Conservation (phyloP, 2,797 vertebrate genomes). For the Cheirogaleus major region DNA sequence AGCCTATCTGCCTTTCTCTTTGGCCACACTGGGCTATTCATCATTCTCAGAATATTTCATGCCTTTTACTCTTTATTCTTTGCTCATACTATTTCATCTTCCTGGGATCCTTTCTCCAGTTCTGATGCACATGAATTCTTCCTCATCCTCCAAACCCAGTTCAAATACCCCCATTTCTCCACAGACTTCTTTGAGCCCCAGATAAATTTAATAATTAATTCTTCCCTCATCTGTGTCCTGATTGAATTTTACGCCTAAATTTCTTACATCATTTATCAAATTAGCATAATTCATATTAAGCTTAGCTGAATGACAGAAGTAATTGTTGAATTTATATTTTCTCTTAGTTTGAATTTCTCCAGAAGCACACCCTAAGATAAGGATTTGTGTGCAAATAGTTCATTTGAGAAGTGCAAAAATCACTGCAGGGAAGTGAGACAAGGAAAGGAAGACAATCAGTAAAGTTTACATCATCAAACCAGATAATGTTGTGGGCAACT, state of each 20-base stretch:
- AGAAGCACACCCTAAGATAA: neutral
- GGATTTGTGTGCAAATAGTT: conserved; percentile 12
- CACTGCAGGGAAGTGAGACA: neutral
- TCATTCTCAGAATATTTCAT: neutral
- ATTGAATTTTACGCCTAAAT: conserved; percentile 3
- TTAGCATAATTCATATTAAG: conserved; percentile 4
- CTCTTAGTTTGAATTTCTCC: conserved; percentile 10
- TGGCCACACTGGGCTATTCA: neutral
- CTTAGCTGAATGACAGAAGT: neutral
- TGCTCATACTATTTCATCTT: neutral
- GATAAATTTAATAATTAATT: conserved; percentile 19
- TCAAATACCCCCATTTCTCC: neutral
- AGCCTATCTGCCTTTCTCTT: neutral
- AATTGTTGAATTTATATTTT: neutral
- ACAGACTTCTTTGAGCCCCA: neutral
- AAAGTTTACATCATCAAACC: neutral
- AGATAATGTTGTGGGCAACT: neutral
- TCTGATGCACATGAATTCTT: neutral
- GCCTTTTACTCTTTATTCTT: neutral
- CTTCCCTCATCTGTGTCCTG: neutral
- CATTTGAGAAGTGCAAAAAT: neutral
- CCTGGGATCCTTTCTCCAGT: neutral
- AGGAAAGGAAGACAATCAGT: neutral
- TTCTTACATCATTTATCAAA: conserved; percentile 25
- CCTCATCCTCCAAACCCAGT: neutral